A percentile compares a stretch with the other conserved stretches of the same genome.
Evolutionary conservation across 2,888 invertebrate species (phyloP).

Genomic region (Muscina levida): DNA sequence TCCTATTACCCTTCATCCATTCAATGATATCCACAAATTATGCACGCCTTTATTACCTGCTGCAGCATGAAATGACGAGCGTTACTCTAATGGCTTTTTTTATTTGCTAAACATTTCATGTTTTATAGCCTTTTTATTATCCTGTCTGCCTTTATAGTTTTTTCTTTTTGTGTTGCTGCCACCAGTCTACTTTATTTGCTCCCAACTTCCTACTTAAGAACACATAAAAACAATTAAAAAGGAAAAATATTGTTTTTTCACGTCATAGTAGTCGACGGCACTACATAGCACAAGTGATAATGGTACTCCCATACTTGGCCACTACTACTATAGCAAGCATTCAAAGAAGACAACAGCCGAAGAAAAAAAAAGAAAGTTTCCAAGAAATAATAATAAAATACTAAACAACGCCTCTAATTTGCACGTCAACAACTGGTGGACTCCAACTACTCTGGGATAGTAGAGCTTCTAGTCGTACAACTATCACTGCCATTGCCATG

Average conservation of each 20-base stretch:
- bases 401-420: conserved; percentile 35
- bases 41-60: conserved; percentile 1
- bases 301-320: not conserved
- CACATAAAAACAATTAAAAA: conserved; percentile 30
- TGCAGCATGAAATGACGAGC: not conserved
- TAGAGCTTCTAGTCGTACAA: not conserved
- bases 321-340: not conserved
- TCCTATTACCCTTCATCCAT: too few species aligned
- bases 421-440: conserved; percentile 35
- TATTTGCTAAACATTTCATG: not conserved
- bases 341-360: not conserved
- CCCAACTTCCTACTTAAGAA: conserved; percentile 1
- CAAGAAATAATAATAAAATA: conserved; percentile 34
- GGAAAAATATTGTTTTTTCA: conserved; percentile 15
- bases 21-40: not conserved
- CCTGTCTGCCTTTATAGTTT: conserved; percentile 12
- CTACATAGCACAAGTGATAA: not conserved
- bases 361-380: not conserved
- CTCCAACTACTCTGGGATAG: not conserved
- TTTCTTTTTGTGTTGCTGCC: not conserved
- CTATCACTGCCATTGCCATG: not conserved
- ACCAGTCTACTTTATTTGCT: too few species aligned
- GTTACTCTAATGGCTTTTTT: not conserved
- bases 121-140: conserved; percentile 38
- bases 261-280: not conserved